Conservation (phyloP, 1,140 invertebrate genomes). For the Dolichoris vasculosae region DNA sequence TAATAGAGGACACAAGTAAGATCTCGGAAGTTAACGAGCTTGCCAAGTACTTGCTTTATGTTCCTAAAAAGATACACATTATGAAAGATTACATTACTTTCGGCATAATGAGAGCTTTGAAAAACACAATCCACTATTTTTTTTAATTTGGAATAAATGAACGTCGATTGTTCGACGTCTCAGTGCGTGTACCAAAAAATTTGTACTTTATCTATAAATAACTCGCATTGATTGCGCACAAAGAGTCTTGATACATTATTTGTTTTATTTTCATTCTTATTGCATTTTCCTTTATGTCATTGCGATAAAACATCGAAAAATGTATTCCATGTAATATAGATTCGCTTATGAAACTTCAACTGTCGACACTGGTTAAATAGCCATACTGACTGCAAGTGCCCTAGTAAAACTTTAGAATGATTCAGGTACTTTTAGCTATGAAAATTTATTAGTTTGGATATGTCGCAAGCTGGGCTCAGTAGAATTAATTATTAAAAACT, state of each 20-base stretch:
- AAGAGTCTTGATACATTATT: slow-evolving; percentile 27
- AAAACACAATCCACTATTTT: slow-evolving; percentile 30
- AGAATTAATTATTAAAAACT: slow-evolving; percentile 27
- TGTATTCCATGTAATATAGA: slow-evolving; percentile 13
- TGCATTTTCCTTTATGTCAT: slow-evolving; percentile 10
- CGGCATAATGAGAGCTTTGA: slow-evolving; percentile 15
- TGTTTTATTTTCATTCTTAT: slow-evolving; percentile 30
- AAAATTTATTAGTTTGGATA: slow-evolving; percentile 48
- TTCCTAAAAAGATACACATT: slow-evolving; percentile 49
- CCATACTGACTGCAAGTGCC: slow-evolving; percentile 24
- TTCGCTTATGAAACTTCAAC: background rate
- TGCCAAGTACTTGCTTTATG: slow-evolving; percentile 50
- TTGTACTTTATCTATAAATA: slow-evolving; percentile 43
- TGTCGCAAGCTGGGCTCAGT: slow-evolving; percentile 35
- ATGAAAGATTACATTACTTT: slow-evolving; percentile 21
- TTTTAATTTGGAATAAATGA: slow-evolving; percentile 19
- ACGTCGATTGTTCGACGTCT: slow-evolving; percentile 17
- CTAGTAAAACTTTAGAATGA: slow-evolving; percentile 44
- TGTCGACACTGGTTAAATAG: slow-evolving; percentile 33
- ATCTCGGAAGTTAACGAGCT: slow-evolving; percentile 35
- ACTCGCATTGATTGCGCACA: slow-evolving; percentile 6
- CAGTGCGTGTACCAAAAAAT: slow-evolving; percentile 28
- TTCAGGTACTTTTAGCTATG: slow-evolving; percentile 52
- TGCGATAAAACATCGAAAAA: slow-evolving; percentile 28
- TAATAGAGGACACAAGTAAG: slow-evolving; percentile 16